Base-by-base conservation (phyloP, 2,797 vertebrate species). In the Pterois miles region DNA sequence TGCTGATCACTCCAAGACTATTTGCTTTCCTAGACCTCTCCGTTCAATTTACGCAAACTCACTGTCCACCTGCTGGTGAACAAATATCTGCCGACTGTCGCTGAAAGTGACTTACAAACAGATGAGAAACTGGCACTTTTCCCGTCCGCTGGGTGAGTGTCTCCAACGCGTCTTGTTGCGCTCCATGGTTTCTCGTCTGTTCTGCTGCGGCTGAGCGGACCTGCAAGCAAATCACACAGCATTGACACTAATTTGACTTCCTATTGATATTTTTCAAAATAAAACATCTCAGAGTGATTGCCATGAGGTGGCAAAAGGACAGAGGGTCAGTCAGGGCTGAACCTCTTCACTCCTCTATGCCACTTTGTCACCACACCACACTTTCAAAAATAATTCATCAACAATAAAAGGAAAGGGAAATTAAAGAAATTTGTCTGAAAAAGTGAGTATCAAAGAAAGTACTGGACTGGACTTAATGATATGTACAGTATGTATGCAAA, bases 121-220 rank as follows among this genome's bases (percentile, higher is more conserved):
- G 67, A 77, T 53, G 27, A 71, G 60, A 74, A 64, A 65, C 65
- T 81, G 86, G 40, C 66, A 23, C 83, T 80, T 60, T 12, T 71
- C 77, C 81, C 57, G 71, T 76, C 73, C 68, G 78, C 81, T 78
- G 6, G 67, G 25, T 68, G 84, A 76, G 52, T 65, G 70, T 80
- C 88, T 88, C 89, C 91, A 16, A 54, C 80, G 88, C 74, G 88
- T 89, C 86, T 88, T 90, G 88, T 89, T 90, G 89, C 88, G 91
- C 91, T 92, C 89, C 92, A 92, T 92, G 89, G 60, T 88, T 78
- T 86, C 79, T 83, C 43, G 70, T 77, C 77, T 79, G 84, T 23
- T 88, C 73, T 67, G 78, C 89, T 80, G 83, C 73, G 63, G 83
- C 81, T 60, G 36, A 90, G 71, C 71, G 25, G 71, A 86, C 46